Base-by-base conservation (phyloP, 1,140 invertebrate species). In the Magallana gigas region DNA sequence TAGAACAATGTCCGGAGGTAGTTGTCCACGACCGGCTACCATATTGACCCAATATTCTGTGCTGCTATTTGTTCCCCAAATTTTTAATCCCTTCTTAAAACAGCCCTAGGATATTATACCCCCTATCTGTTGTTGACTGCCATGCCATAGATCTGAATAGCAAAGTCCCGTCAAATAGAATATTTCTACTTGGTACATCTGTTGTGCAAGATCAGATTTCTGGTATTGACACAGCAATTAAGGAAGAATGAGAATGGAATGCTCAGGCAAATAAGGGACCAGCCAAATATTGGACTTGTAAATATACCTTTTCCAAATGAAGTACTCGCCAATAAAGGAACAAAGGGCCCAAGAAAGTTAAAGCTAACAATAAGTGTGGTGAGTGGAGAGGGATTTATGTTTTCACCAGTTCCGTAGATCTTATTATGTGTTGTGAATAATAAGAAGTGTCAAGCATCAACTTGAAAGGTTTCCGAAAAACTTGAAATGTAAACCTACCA, bases 41-140 rank as follows among this genome's bases (percentile, higher is more conserved):
- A 76, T 36, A 76, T 76, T 76, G 23, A 76, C 68, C 23, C 14
- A 76, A 29, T 29, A 29, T 76, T 36, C 29, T 23, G 36, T 48
- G 14, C 23, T 29, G 36, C 36, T 76, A 23, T 76, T 76, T 76
- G 68, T 29, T 76, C 68, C 68, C 29, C 68, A 29, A 76, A 76
- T 48, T 76, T 76, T 76, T 76, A 76, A 76, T 76, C 68, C 68
- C 68, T 48, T 76, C 12, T 76, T 76, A 76, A 76, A 76, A 76
- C 68, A 76, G 23, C 68, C 68, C 9, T 29, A 76, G 68, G 68
- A 76, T 76, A 76, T 76, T 76, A 76, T 76, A 76, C 68, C 68
- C 68, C 68, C 1, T 29, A 12, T 29, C 68, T 29, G 23, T 12
- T 76, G 36, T 76, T 76, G 8, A 76, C 68, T 76, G 36, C 68